These are phyloP conservation scores for Ochotona curzoniae DNA, from an alignment of 2,113 vertebrate genomes.

Conservation along the genomic window DNA sequence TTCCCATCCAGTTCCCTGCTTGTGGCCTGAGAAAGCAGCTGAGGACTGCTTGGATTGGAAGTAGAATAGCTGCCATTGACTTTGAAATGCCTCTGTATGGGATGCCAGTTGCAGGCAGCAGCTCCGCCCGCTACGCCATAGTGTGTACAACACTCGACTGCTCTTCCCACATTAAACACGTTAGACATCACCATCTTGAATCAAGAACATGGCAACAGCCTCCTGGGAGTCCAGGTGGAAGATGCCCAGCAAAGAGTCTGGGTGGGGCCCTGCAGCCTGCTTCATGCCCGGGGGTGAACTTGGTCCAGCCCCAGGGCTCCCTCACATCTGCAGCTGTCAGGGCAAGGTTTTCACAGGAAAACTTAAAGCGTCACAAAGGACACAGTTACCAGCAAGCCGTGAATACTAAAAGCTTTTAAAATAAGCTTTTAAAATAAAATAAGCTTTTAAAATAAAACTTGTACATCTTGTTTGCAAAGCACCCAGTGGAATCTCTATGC, in stretches of 20 bases:
- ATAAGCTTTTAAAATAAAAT: too few relatives aligned
- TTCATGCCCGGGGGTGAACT: background rate
- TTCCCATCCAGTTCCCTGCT: too few relatives aligned
- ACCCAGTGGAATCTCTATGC: background rate
- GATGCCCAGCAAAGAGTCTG: too few relatives aligned
- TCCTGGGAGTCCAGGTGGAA: too few relatives aligned
- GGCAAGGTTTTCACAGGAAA: background rate
- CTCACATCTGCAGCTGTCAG: background rate
- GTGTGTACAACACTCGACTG: too few relatives aligned
- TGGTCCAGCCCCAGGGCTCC: fast-evolving
- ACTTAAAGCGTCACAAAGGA: conserved; percentile 36
- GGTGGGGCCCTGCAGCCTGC: too few relatives aligned
- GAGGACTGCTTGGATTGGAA: background rate
- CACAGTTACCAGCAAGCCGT: background rate
- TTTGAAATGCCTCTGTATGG: too few relatives aligned
- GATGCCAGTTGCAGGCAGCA: too few relatives aligned
- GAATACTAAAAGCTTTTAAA: conserved; percentile 48
- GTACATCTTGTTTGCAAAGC: background rate
- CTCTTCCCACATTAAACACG: background rate
- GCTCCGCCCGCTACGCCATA: too few relatives aligned
- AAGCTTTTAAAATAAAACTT: conserved; percentile 49
- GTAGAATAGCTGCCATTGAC: too few relatives aligned
- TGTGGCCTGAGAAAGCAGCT: too few relatives aligned
- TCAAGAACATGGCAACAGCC: background rate
- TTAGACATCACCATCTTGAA: background rate